Base-by-base conservation (phyloP, 2,888 invertebrate genomes). In the Pyrrhosoma nymphula region DNA sequence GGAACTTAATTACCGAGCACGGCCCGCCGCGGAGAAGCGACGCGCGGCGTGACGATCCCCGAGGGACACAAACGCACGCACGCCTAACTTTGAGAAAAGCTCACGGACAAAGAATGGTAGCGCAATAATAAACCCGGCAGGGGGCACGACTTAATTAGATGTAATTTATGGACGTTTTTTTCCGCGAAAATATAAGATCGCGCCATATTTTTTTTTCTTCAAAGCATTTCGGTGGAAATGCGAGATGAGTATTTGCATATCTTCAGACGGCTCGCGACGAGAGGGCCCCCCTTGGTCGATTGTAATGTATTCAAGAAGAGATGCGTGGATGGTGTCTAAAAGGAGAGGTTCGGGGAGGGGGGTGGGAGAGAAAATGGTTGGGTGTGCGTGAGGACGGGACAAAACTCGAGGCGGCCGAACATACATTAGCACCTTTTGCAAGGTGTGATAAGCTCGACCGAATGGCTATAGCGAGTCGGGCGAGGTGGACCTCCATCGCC, bases 351-450 rank as follows among this genome's bases (percentile, higher is more conserved):
- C 4, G 39, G 30, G 47, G 47, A 6, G 69, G 23, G 69, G 12
- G 69, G 60, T 1, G 14, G 14, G 69, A 69, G 26, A 39, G 23
- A n/a, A n/a, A 26, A 26, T 1, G 69, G 26, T 3, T 26, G 69
- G 18, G 60, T 14, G 60, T 60, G 60, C 12, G 60, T n/a, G 82
- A 82, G 82, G 47, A 47, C 16, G 91, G 47, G 39, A 93, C 47
- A 69, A 69, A 69, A 93, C n/a, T n/a, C 23, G 93, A 26, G 69
- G 93, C 18, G 47, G 47, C 47, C 93, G 56, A 93, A 93, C 69
- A 93, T 93, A 93, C 47, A 93, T 93, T 93, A 93, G 69, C 93
- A 93, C 93, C 93, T 93, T 35, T 30, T 55, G 93, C n/a, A 56
- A 91, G 63, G 63, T 60, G 91, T 91, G 93, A 93, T 89, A 56